Percentiles rank a stretch among this genome's conserved stretches.
These are phyloP conservation scores for Zophobas atratus DNA, from an alignment of 1,140 invertebrate genomes.

Conservation along the genomic window DNA sequence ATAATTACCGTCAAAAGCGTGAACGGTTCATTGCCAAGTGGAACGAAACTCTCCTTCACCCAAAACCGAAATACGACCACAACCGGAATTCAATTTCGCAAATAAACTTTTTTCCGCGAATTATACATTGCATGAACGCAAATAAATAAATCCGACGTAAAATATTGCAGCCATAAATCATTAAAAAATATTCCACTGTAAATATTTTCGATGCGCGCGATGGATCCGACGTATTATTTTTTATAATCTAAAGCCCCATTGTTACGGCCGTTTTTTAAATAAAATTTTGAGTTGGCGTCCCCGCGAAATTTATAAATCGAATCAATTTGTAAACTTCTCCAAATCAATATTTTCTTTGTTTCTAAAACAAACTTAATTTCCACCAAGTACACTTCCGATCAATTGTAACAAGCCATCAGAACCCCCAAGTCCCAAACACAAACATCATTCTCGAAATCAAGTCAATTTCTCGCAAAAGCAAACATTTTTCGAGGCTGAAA, in stretches of 20 bases:
- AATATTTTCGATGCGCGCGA: background rate
- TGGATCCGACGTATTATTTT: too few species aligned
- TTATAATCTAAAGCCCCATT: too few species aligned
- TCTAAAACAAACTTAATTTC: constrained; percentile 41
- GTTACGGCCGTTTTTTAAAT: background rate
- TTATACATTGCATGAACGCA: too few species aligned
- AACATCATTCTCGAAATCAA: constrained; percentile 32
- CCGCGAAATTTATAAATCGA: constrained; percentile 31
- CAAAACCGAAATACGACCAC: background rate
- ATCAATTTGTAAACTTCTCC: constrained; percentile 36
- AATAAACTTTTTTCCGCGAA: too few species aligned
- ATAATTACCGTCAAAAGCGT: constrained; percentile 20
- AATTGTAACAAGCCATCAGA: constrained; percentile 35
- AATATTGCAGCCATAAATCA: too few species aligned
- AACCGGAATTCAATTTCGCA: background rate
- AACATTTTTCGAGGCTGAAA: constrained; percentile 9
- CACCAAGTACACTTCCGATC: constrained; percentile 31
- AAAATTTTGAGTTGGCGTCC: constrained; percentile 17
- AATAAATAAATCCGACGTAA: too few species aligned
- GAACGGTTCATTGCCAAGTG: constrained; percentile 20
- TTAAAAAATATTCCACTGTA: too few species aligned
- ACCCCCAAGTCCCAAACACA: constrained; percentile 26
- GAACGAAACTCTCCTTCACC: background rate
- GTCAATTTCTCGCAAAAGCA: constrained; percentile 17
- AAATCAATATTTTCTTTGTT: constrained; percentile 42